phyloP scores from a whole-genome alignment of 2,888 invertebrate species.

The Melanostoma scalare region DNA sequence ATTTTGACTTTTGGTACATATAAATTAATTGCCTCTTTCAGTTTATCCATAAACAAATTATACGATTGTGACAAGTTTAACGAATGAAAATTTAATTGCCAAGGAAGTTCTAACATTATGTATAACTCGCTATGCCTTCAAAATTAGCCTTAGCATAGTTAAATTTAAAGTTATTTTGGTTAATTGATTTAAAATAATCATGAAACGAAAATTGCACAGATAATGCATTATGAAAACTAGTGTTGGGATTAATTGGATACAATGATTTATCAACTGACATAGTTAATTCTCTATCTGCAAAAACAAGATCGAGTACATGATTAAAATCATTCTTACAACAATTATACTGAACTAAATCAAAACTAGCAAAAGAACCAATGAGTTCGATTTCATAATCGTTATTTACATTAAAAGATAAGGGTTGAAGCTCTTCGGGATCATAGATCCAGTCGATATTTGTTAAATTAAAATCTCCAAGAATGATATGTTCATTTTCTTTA shows the following conservation, averaged over 20 bases:
- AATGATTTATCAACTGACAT: slow-evolving; percentile 15
- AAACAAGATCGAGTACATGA: slow-evolving; percentile 11
- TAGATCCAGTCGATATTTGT: slow-evolving; percentile 19
- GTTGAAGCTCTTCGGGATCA: slow-evolving; percentile 12
- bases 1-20: too few relatives aligned
- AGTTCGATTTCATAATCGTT: slow-evolving; percentile 14
- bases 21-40: too few relatives aligned
- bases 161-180: too few relatives aligned
- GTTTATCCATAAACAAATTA: too few relatives aligned
- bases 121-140: too few relatives aligned
- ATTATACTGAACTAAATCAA: slow-evolving; percentile 15
- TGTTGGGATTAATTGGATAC: slow-evolving; percentile 7
- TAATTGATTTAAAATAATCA: neutral
- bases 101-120: too few relatives aligned
- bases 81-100: too few relatives aligned
- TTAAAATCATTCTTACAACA: slow-evolving; percentile 5
- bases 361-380: slow-evolving; percentile 21
- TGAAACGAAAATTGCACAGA: neutral
- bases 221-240: slow-evolving; percentile 1
- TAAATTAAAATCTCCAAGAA: slow-evolving; percentile 27
- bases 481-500: slow-evolving; percentile 11
- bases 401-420: slow-evolving; percentile 24
- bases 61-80: too few relatives aligned
- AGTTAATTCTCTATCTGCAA: slow-evolving; percentile 17
- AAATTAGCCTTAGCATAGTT: too few relatives aligned